Evolutionary conservation across 2,797 vertebrate species (phyloP), one percentile per base, ranked within the genome.

Genomic region (Melanotaenia nigrans): DNA sequence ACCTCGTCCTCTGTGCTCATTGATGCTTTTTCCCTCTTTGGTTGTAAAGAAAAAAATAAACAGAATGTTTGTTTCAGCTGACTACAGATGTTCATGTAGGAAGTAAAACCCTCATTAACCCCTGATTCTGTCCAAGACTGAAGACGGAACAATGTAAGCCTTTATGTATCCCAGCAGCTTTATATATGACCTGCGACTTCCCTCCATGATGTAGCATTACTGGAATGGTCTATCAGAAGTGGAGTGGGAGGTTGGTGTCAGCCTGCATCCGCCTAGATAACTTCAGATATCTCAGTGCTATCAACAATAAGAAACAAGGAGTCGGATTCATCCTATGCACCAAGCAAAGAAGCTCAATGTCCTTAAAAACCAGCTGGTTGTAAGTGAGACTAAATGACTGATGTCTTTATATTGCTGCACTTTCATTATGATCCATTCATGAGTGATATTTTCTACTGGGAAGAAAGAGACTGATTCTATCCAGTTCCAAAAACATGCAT

Each of bases 71-170:
- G 66, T 75, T 85, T 82, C 33, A 78, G 45, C 45, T 47, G 11
- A 47, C 56, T 57, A 12, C 61, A 75, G 67, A 30, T 0, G 13
- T 53, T 2, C 24, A 24, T 60, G 53, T 45, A 56, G 76, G 67
- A 72, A 55, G 65, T 51, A 18, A 24, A 67, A 63, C 13, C 65
- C 42, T 68, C 54, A 65, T 62, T 45, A 66, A 75, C 78, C 61
- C 45, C 6, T 10, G 18, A 36, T 63, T 77, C 18, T 4, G 71
- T 28, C 49, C n/a, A 1, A 9, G 64, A 79, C 74, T 83, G 65
- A 74, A 88, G 32, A 33, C 22, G 33, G 61, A 55, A 89, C 78
- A 90, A 81, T 83, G 69, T 47, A 40, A 61, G 65, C 38, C 77
- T 77, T 42, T 88, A 22, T 89, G 69, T 53, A 32, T 61, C 49